These are phyloP conservation scores for Pleuronectes platessa DNA, from an alignment of 2,113 vertebrate species.

Conservation along the genomic window DNA sequence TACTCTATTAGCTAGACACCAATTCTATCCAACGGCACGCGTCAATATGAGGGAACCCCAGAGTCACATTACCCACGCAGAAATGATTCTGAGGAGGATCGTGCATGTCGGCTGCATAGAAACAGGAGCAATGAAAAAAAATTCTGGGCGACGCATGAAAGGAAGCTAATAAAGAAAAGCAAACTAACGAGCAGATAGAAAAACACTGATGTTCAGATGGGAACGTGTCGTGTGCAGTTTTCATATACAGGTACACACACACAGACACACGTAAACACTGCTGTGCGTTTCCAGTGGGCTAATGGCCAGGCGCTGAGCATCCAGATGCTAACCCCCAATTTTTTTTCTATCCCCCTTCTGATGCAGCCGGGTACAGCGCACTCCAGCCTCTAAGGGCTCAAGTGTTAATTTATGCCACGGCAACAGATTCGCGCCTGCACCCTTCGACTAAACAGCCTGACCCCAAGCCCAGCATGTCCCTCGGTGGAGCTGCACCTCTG, in stretches of 20 bases:
- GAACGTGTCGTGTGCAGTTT: background rate
- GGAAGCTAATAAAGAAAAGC: slow-evolving; percentile 41
- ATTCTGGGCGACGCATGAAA: slow-evolving; percentile 39
- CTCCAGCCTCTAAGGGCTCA: slow-evolving; percentile 62
- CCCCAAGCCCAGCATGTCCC: slow-evolving; percentile 50
- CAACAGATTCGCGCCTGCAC: slow-evolving; percentile 58
- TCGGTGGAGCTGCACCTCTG: slow-evolving; percentile 21
- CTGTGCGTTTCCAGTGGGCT: slow-evolving; percentile 39
- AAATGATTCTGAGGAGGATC: slow-evolving; percentile 61
- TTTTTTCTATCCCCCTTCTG: slow-evolving; percentile 16
- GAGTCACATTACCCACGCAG: slow-evolving; percentile 69
- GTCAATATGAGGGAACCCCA: slow-evolving; percentile 65
- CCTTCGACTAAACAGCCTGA: slow-evolving; percentile 55
- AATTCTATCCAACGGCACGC: slow-evolving; percentile 63
- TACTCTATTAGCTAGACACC: slow-evolving; percentile 76
- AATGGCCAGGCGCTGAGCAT: slow-evolving; percentile 64
- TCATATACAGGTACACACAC: slow-evolving; percentile 13
- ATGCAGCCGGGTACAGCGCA: slow-evolving; percentile 45
- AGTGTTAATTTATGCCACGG: slow-evolving; percentile 79
- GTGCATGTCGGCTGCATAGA: slow-evolving; percentile 36
- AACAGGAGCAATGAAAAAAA: slow-evolving; percentile 55
- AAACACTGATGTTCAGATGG: slow-evolving; percentile 12
- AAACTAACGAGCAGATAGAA: slow-evolving; percentile 45
- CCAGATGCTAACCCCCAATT: slow-evolving; percentile 70
- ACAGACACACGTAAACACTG: background rate